Base-by-base conservation (phyloP, 2,113 vertebrate species). In the Stercorarius parasiticus region DNA sequence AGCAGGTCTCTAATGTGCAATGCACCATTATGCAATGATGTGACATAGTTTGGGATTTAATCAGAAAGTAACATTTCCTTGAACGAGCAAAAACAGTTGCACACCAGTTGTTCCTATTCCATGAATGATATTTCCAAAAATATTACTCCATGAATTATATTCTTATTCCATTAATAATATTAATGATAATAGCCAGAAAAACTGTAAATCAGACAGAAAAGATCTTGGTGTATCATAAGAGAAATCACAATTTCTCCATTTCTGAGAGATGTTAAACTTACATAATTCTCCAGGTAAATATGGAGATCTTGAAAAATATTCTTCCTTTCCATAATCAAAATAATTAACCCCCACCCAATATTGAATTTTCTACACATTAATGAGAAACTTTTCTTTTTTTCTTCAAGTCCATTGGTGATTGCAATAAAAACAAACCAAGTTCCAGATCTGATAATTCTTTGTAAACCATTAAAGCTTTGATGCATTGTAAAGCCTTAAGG, bases 91-190 rank as follows among this genome's bases (percentile, higher is more conserved):
- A 86, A 76, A 6, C 58, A 90, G 25, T 70, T 95, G 53, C 69
- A 90, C n/a, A 77, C 10, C 42, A 69, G 52, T 77, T 83, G 25
- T 93, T 94, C 25, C 26, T 74, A 47, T 79, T 86, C 25, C 55
- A 49, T 78, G 67, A 93, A 93, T 82, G 96, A 88, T 50, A 58
- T 86, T 88, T 94, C 38, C 15, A 92, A 84, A 95, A 93, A 88
- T 96, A 78, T 36, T 61, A 38, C 29, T 83, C n/a, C 13, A 40
- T 65, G 11, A 91, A 71, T 91, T 82, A 47, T 86, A 53, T 18
- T 59, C 34, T 59, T 87, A 53, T 89, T 71, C 49, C 34, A 85
- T 47, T 34, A 82, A 72, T 82, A 93, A 49, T 79, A 67, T 74
- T 82, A 85, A 76, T 36, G 10, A 64, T 71, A 89, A 84, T 53